Conservation (phyloP, 1,140 invertebrate genomes). For the Hylaeus anthracinus region DNA sequence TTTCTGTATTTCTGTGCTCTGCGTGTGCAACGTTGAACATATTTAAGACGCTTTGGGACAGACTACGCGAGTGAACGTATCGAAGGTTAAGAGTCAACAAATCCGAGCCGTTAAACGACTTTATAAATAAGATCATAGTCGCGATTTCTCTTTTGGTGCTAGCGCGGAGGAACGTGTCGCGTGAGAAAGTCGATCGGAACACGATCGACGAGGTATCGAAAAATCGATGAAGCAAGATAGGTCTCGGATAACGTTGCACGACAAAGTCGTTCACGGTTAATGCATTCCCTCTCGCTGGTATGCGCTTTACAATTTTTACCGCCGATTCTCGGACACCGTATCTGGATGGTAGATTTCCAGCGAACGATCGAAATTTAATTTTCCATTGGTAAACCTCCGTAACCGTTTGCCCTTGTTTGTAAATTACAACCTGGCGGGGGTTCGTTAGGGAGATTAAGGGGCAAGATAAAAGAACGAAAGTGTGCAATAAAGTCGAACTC, state of each 20-base stretch:
- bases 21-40: neutral
- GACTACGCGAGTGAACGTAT: neutral
- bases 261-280: conserved; percentile 18
- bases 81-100: conserved; percentile 10
- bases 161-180: conserved; percentile 1
- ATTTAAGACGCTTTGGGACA: neutral
- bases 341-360: neutral
- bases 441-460: no score
- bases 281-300: neutral
- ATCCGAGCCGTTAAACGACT: neutral
- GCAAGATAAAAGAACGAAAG: no score
- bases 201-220: conserved; percentile 8
- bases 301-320: neutral
- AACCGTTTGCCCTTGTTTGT: neutral
- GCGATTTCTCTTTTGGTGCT: conserved; percentile 21
- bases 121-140: conserved; percentile 29
- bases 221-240: conserved; percentile 35
- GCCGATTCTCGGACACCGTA: neutral
- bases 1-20: neutral
- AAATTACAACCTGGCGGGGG: no score
- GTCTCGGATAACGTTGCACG: conserved; percentile 18
- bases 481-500: no score
- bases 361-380: neutral
- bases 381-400: neutral
- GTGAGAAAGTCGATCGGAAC: conserved; percentile 38